Evolutionary conservation across 2,888 invertebrate genomes (phyloP).

Genomic region (Teleogryllus oceanicus): DNA sequence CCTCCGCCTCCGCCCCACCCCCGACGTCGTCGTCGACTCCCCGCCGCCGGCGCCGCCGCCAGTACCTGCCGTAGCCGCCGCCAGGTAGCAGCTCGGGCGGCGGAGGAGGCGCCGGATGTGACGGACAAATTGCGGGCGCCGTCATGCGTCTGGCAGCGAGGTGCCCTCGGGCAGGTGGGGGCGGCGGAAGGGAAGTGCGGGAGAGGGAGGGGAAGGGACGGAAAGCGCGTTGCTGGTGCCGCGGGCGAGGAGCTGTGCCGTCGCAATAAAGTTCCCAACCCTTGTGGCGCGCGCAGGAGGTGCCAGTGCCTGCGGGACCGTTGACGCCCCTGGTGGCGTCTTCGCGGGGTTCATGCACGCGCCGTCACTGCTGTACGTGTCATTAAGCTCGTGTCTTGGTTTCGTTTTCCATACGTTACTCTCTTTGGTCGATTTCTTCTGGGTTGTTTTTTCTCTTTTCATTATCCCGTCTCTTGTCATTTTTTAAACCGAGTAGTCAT

Average conservation of each 20-base stretch:
- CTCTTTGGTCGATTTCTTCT: too few relatives aligned
- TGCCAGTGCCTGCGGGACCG: slow-evolving; percentile 3
- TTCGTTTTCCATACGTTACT: too few relatives aligned
- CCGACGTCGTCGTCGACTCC: slow-evolving; percentile 18
- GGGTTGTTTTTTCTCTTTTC: too few relatives aligned
- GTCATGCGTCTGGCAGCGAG: neutral
- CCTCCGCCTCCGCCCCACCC: neutral
- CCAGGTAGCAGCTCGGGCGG: neutral
- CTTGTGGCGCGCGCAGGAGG: neutral
- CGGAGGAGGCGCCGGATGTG: slow-evolving; percentile 12
- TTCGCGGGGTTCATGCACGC: neutral
- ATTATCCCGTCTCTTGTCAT: too few relatives aligned
- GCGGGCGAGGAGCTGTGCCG: neutral
- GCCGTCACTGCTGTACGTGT: too few relatives aligned
- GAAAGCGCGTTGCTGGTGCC: neutral
- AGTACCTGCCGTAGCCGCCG: neutral
- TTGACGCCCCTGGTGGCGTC: slow-evolving; percentile 19
- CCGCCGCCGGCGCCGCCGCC: neutral
- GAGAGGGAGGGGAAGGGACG: neutral
- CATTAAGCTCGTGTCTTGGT: too few relatives aligned
- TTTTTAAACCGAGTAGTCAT: too few relatives aligned
- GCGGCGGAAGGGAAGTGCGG: neutral
- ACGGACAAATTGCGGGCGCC: slow-evolving; percentile 3
- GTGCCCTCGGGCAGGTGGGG: neutral
- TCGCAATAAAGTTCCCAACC: neutral